Evolutionary conservation across 2,113 vertebrate genomes (phyloP), one percentile per base, ranked within the genome.

Genomic region (Nothobranchius kuhntae): DNA sequence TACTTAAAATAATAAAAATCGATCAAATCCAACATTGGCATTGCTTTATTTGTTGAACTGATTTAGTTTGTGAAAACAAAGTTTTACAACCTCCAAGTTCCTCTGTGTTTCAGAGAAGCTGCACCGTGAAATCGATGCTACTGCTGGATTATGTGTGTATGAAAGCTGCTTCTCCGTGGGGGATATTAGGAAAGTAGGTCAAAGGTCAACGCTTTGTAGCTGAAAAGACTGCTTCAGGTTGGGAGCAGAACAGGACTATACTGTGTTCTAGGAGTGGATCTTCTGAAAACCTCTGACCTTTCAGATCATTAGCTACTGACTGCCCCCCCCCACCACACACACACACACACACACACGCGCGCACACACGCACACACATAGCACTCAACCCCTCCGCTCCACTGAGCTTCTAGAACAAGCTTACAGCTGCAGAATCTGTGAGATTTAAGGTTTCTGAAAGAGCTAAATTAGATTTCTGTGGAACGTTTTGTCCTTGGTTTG

Each of bases 181-280:
- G 30, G 61, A 21, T 9, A 30, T 64, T 26, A 10, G n/a, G 0
- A 13, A 9, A 0, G 14, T 11, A 38, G 58, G 50, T 80, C 61
- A 52, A 0, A 79, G 77, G 80, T 74, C 54, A 3, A 1, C 0
- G 55, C 61, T 81, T 64, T 55, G 46, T 13, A 8, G 46, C 69
- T 77, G 67, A 84, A 81, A 69, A 3, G 77, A 67, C 72, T 53
- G 36, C 51, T 78, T 62, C 48, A 73, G 71, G 63, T 73, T 14
- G 1, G 53, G 45, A 45, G 36, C 51, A 6, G 71, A 78, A 86
- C 84, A 88, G 71, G 58, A 72, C 68, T 68, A 61, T 59, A 63
- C 87, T 90, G 82, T 89, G 75, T 82, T 52, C 54, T 64, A 58
- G 77, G 84, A 87, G 87, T 86, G 77, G 66, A 85, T 86, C 87